These are phyloP conservation scores for Alcedo quadribrachys DNA, from an alignment of 2,797 vertebrate species.

Conservation along the genomic window DNA sequence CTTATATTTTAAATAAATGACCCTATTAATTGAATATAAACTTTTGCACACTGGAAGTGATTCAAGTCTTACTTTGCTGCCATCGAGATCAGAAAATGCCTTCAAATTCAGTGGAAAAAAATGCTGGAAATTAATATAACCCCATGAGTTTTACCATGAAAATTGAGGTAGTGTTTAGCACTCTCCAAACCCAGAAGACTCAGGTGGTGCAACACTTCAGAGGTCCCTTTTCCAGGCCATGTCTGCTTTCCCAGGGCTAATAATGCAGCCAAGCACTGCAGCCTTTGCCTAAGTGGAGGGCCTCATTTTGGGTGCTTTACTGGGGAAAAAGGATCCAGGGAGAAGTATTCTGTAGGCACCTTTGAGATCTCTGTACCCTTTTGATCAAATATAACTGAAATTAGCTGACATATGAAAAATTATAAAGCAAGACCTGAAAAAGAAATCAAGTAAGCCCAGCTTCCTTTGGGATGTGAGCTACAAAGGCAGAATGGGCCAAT, in stretches of 20 bases:
- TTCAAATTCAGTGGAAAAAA: background rate
- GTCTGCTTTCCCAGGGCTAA: too few relatives aligned
- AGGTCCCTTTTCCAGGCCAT: background rate
- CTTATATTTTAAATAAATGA: background rate
- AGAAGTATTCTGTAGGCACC: background rate
- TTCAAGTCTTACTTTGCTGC: background rate
- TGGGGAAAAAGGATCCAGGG: background rate
- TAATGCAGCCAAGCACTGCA: rapidly evolving
- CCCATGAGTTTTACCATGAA: background rate
- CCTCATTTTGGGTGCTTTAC: background rate
- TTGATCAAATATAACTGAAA: background rate
- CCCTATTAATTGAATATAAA: background rate
- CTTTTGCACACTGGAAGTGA: background rate
- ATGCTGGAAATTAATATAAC: background rate
- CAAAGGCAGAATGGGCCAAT: background rate
- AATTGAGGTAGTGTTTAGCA: background rate
- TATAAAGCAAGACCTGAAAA: background rate
- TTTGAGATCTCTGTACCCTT: background rate
- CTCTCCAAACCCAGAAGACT: background rate
- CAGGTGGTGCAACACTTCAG: background rate
- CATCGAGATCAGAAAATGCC: background rate
- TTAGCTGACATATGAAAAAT: background rate
- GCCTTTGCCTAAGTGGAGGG: background rate
- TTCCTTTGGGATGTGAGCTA: background rate
- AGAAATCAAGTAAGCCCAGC: background rate